Base-by-base conservation (phyloP, 2,113 vertebrate genomes). In the Cyanoliseus patagonus region DNA sequence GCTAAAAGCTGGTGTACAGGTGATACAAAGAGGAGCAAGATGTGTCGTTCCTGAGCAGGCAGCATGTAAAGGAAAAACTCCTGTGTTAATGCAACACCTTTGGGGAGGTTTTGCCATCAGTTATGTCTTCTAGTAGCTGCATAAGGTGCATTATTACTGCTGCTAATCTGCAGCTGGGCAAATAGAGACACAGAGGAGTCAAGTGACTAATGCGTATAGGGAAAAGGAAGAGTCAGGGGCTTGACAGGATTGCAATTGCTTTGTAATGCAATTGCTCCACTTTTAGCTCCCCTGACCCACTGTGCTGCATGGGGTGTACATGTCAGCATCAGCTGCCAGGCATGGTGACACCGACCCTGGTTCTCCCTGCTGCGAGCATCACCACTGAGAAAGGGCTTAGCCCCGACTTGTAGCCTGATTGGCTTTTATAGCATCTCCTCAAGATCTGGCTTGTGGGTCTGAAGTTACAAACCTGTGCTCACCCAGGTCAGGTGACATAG, bases 291-390 rank as follows among this genome's bases (percentile, higher is more conserved):
- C n/a, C 53, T 35, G 27, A 66, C 8, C 24, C 41, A 3, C 23
- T 1, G 3, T 35, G n/a, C 10, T 4, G 17, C 18, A 0, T 59
- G 42, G 51, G 41, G 7, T 53, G 72, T 19, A 3, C 42, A 25
- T 5, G 2, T 19, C 33, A 52, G 72, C 23, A 24, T 39, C 17
- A 52, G 19, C 11, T 59, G 19, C 28, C 49, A 74, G 53, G 3
- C 1, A 0, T 33, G 19, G 24, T 37, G 61, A 39, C 49, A 42
- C 7, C 0, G 0, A 17, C 17, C 12, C 30, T 3, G 2, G 11
- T 9, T 33, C 15, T 88, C 47, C 35, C 17, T 9, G 17, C 28
- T 6, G 7, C 2, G 23, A 52, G 5, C 31, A 57, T 31, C 24
- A 5, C 12, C 53, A 5, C 2, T 2, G 2, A 23, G 35, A 81